Percentiles rank a stretch among this genome's conserved stretches.
Evolutionary conservation across 2,113 vertebrate species (phyloP).

Genomic region (Pseudorhombus dupliciocellatus): DNA sequence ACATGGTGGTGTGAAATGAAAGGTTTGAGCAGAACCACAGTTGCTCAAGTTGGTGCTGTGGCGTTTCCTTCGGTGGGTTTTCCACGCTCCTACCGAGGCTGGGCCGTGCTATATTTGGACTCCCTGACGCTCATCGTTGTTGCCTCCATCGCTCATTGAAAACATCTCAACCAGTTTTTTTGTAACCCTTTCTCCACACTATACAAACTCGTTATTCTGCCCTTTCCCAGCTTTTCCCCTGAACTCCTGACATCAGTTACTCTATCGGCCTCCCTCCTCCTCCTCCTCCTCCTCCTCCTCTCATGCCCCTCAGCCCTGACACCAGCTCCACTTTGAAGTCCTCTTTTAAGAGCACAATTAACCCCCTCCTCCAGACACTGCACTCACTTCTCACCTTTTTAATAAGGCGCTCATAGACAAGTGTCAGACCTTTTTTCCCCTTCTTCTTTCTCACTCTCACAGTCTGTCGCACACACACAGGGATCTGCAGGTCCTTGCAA

Average conservation of each 20-base stretch:
- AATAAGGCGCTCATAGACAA: conserved; percentile 82
- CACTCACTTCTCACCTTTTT: conserved; percentile 87
- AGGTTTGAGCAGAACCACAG: too few relatives aligned
- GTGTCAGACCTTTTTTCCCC: conserved; percentile 59
- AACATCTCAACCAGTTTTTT: neutral
- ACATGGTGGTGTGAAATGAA: neutral
- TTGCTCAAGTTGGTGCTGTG: too few relatives aligned
- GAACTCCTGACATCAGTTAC: conserved; percentile 35
- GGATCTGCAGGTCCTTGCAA: conserved; percentile 55
- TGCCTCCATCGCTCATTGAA: neutral
- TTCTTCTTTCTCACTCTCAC: conserved; percentile 25
- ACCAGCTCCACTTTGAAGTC: conserved; percentile 82
- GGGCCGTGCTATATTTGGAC: too few relatives aligned
- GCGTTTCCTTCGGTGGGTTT: too few relatives aligned
- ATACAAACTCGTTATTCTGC: too few relatives aligned
- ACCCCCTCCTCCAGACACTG: conserved; percentile 79
- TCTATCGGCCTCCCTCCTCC: conserved; percentile 36
- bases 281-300: conserved; percentile 54
- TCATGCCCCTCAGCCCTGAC: conserved; percentile 75
- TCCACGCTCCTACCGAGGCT: neutral
- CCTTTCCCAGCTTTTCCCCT: conserved; percentile 3
- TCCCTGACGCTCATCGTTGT: too few relatives aligned
- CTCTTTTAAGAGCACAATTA: conserved; percentile 83
- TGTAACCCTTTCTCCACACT: neutral
- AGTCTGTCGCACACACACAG: conserved; percentile 21